Base-by-base conservation (phyloP, 2,797 vertebrate species). In the Xerus rutilus region DNA sequence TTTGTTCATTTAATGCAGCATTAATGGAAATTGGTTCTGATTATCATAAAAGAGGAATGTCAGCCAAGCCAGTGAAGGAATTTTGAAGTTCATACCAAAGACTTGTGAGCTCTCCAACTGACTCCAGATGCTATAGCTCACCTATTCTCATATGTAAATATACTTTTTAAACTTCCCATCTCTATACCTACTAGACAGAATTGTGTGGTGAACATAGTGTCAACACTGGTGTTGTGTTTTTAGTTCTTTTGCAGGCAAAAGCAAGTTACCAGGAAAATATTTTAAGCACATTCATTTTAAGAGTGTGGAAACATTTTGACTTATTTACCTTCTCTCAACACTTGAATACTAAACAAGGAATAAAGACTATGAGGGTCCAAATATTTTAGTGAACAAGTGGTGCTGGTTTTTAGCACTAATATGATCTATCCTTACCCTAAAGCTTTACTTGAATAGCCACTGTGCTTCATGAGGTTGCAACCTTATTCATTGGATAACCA, bases 391-490 rank as follows among this genome's bases (percentile, higher is more conserved):
- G 57, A 87, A 59, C 21, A 32, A 62, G n/a, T 23, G 7, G 59
- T 74, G 18, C 39, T 54, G 7, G 15, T 49, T 94, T 85, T 69
- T 83, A 83, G 32, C 14, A 79, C 72, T 43, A 45, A 17, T 49
- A 57, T 21, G 11, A 54, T 67, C 28, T 54, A 32, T 15, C 23
- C 59, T 45, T 11, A 32, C 25, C 65, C 39, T 70, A 57, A 72
- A 87, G 57, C 30, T 84, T 28, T 59, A 62, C 2, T 28, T 78
- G 72, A 93, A 57, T 73, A 93, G 57, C 43, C 83, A 57, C 88
- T 86, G 47, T 57, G 81, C 62, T 92, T 86, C 86, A 35, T 74
- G 76, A 93, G 17, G 65, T 70, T 92, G 30, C 17, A 69, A 85
- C 28, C 49, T 35, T 64, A 74, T 69, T 95, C 70, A 91, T 78